Evolutionary conservation across 2,797 vertebrate species (phyloP).

Genomic region (Gobionotothen gibberifrons): DNA sequence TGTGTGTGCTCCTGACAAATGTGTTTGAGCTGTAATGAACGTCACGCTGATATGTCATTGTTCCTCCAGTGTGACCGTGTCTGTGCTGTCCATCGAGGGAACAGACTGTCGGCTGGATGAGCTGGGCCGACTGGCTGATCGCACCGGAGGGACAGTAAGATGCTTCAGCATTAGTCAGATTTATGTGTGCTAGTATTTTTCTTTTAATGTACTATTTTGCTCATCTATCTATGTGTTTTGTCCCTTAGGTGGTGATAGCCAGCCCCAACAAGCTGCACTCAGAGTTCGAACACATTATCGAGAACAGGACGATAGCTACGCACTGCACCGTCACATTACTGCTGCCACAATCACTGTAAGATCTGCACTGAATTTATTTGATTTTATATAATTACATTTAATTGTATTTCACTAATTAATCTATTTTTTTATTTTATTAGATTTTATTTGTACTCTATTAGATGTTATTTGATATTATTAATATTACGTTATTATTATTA

Average conservation of each 20-base stretch:
- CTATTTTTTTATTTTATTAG: no score
- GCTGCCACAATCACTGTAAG: constrained; percentile 79
- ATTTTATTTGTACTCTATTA: no score
- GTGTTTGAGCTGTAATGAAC: constrained; percentile 3
- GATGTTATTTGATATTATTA: no score
- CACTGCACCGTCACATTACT: constrained; percentile 76
- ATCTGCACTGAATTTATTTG: background rate
- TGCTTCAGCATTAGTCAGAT: background rate
- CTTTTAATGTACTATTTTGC: background rate
- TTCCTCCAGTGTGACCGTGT: constrained; percentile 79
- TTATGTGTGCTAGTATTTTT: background rate
- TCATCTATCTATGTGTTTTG: constrained; percentile 4
- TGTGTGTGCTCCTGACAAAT: no score
- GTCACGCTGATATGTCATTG: constrained; percentile 36
- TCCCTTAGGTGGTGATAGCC: constrained; percentile 75
- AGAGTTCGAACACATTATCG: constrained; percentile 79
- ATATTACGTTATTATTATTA: no score
- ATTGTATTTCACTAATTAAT: no score
- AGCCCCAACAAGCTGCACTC: constrained; percentile 71
- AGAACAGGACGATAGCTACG: constrained; percentile 76
- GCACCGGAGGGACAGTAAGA: constrained; percentile 80
- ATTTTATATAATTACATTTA: no score
- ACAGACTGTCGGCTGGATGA: constrained; percentile 84
- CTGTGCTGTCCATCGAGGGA: constrained; percentile 82
- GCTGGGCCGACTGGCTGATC: constrained; percentile 81